Evolutionary conservation across 2,113 vertebrate genomes (phyloP), one percentile per base, ranked within the genome.

Genomic region (Pyrgilauda ruficollis): DNA sequence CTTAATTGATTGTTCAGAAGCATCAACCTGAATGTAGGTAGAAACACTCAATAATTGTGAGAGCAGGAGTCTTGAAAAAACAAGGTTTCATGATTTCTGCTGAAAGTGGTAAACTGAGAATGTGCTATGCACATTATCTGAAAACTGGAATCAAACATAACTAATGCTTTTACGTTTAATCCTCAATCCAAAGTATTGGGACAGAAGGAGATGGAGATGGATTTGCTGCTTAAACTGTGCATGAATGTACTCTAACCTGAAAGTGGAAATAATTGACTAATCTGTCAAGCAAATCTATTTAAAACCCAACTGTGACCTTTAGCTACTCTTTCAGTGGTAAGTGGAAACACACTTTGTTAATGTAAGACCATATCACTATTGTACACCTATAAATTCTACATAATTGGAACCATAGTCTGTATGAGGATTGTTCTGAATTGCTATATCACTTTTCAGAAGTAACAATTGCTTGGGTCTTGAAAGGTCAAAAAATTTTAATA

Each of bases 211-310:
- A 83, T 81, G 50, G 47, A 91, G 41, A 84, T 7, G 4, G 58
- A 91, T 91, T 76, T 88, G 19, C 88, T 91, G 67, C 67, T 89
- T 93, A 91, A 89, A 84, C 7, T 30, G 92, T 39, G 19, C 41
- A 50, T 62, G 33, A 83, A 66, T 47, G 23, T 69, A 33, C 17
- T 69, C 44, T 63, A 16, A 16, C 37, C 55, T 63, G 37, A 77
- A 89, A 93, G 49, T 72, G 63, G 64, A 89, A 94, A 77, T 81
- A 95, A 85, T 78, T 85, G 87, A 92, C 77, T 88, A 84, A 89
- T 88, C 35, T 87, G 55, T 78, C 68, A 81, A 58, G 85, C 84
- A 89, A 92, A 92, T 69, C 61, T 93, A 41, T 93, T 92, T 81
- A 63, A 94, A 86, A 55, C 19, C 8, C 61, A 63, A n/a, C 61